Conservation (phyloP, 2,888 invertebrate genomes). For the Sinotaia quadrata region DNA sequence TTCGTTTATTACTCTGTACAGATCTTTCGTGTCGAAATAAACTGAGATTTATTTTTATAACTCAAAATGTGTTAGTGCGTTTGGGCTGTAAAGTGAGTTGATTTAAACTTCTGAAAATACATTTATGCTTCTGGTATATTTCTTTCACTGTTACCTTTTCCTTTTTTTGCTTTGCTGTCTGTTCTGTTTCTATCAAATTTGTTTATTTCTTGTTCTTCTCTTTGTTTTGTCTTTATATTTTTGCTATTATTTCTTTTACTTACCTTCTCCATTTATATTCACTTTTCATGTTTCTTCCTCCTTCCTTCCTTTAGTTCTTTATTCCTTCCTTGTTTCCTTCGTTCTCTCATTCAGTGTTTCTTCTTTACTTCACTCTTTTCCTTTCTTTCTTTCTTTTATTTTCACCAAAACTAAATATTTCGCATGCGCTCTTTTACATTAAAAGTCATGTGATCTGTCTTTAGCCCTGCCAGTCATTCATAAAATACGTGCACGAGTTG, state of each 20-base stretch:
- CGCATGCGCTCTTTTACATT: background rate
- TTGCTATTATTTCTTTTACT: conserved; percentile 4
- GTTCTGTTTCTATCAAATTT: conserved; percentile 9
- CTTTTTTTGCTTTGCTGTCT: conserved; percentile 10
- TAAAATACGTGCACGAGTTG: no score
- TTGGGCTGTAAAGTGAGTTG: no score
- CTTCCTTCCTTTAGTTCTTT: conserved; percentile 6
- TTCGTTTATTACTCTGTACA: no score
- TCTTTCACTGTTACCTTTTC: no score
- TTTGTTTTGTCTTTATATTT: conserved; percentile 9
- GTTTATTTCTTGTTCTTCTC: conserved; percentile 14
- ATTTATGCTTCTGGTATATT: no score
- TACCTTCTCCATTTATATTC: background rate
- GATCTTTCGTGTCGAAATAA: no score
- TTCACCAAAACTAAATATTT: background rate
- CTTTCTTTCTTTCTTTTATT: background rate
- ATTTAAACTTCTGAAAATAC: no score
- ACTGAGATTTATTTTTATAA: no score
- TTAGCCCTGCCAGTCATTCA: no score
- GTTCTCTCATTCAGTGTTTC: conserved; percentile 12
- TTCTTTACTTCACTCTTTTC: conserved; percentile 12
- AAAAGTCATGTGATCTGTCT: background rate
- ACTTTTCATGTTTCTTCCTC: background rate
- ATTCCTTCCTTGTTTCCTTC: background rate
- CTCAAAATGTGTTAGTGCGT: no score